Conservation (phyloP, 2,113 vertebrate species). For the Turnix velox region DNA sequence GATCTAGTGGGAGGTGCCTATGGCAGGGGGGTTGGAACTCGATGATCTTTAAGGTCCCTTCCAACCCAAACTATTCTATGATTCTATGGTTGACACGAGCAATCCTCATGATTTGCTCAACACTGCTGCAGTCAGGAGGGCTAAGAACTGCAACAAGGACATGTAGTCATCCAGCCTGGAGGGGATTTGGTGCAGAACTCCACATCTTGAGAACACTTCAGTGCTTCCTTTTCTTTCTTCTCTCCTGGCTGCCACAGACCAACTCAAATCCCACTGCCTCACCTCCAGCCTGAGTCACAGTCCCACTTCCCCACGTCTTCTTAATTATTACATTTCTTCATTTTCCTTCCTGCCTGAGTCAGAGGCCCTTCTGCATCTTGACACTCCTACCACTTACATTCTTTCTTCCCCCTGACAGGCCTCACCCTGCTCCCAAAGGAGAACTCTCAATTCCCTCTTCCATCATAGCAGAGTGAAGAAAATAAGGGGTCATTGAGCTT, state of each 20-base stretch:
- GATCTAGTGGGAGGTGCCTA: too few species aligned
- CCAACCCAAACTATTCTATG: too few species aligned
- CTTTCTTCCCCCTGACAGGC: not conserved
- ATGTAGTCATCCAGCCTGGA: not conserved
- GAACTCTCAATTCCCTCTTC: not conserved
- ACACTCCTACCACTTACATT: constrained; percentile 14
- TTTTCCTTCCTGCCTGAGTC: constrained; percentile 61
- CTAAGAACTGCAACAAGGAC: not conserved
- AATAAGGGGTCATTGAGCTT: not conserved
- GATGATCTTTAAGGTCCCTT: too few species aligned
- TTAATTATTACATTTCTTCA: constrained; percentile 50
- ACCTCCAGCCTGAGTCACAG: constrained; percentile 43
- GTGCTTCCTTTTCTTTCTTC: not conserved
- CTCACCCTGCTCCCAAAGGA: not conserved
- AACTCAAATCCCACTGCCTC: not conserved
- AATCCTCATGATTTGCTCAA: not conserved
- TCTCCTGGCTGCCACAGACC: not conserved
- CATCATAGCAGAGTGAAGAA: not conserved
- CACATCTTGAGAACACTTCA: not conserved
- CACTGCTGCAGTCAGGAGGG: not conserved
- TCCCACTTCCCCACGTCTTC: constrained; percentile 27
- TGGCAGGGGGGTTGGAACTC: too few species aligned
- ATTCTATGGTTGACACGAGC: not conserved
- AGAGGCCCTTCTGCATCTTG: constrained; percentile 19
- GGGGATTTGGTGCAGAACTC: not conserved